Base-by-base conservation (phyloP, 92 coral and sea anemone genomes). In the Umimayanthus kanabou region DNA sequence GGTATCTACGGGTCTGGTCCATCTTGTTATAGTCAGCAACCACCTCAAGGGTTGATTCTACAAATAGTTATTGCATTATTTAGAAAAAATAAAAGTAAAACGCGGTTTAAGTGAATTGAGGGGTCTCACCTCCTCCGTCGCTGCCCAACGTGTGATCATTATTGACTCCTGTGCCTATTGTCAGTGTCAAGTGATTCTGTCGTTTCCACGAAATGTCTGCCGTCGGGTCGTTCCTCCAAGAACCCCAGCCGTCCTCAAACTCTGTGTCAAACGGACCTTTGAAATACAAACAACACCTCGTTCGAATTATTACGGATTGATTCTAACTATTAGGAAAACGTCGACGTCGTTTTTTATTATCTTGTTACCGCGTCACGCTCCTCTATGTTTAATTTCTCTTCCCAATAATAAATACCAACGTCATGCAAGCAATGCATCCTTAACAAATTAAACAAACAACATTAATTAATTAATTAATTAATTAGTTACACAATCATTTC, bases 171-270 rank as follows among this genome's bases (percentile, higher is more conserved):
- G 86, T 82, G 22, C 86, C 86, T 25, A 5, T n/a, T 4, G 86
- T 82, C 20, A 67, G 77, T 6, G 86, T 82, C 57, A 82, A 33
- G 39, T 82, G 15, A 28, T 82, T 65, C 76, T 82, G 86, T 67
- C 86, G 65, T 40, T 18, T 82, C 92, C 92, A 90, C 30, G 55
- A 39, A 25, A 90, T 53, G 8, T 80, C 69, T 29, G 85, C 71
- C 53, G 77, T 85, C 3, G 61, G 77, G 42, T 80, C 75, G 79
- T 67, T 90, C 43, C 28, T 85, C 92, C 92, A 90, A 2, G 88
- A 85, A 10, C 89, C 89, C 92, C 92, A 90, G 73, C 92, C 92
- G 57, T 79, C 83, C 67, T 90, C 92, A 76, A 90, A 90, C 25
- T 90, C 89, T 0, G 87, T 84, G 76, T 90, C 92, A 61, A 85